Base-by-base conservation (phyloP, 2,888 invertebrate species). In the Hedychridium roseum region DNA sequence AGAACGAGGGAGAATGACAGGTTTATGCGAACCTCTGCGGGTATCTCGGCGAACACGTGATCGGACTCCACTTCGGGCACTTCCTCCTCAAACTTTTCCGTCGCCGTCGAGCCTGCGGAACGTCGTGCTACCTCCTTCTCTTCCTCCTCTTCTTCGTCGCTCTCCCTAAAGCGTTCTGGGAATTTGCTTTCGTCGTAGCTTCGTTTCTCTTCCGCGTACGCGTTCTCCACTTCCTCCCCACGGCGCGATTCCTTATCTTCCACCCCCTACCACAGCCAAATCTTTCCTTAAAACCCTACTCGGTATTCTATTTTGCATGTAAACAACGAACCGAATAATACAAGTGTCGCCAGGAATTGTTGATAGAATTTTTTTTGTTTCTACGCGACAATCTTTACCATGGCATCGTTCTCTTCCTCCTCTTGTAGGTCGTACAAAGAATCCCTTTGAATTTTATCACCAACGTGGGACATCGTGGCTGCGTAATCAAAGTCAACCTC, bases 11-110 rank as follows among this genome's bases (percentile, higher is more conserved):
- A 46, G 51, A 50, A 62, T 46, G 65, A 60, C 52, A 60, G 48
- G 59, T 63, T 62, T 56, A 60, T 54, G 57, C 64, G 50, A 59
- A 70, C 68, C 71, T 68, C 70, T 28, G 43, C 43, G 31, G 66
- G 59, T 40, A 68, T 56, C 43, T 65, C 68, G 45, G 44, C 46
- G 34, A 60, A 48, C 42, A 55, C 49, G 50, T 61, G 54, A 51
- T 64, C 65, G 21, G 55, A 50, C 28, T 56, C 55, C 31, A 38
- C 31, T 3, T 39, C 44, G 35, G n/a, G 43, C 14, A 26, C 42
- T 51, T 58, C 60, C 46, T 63, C 56, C 15, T 57, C 60, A 21
- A 34, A 38, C 46, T 58, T 64, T 54, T 64, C 67, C 45, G 38
- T 23, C 37, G 18, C 2, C 30, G n/a, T 53, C 59, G 44, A 32